phyloP scores from a whole-genome alignment of 2,888 invertebrate species.

The Epinotia brunnichana region DNA sequence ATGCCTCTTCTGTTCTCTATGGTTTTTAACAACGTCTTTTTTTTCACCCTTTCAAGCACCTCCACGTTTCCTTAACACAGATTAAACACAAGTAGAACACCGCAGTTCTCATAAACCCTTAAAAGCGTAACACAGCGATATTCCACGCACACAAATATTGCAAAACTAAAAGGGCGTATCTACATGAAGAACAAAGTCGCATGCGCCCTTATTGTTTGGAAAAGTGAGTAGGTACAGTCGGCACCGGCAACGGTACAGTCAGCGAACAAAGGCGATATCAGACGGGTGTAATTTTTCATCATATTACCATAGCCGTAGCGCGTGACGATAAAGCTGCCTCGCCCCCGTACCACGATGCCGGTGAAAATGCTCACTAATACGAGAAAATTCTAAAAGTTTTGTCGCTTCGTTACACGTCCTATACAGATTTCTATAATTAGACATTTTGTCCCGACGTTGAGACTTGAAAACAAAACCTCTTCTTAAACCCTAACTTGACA shows the following conservation, averaged over 20 bases:
- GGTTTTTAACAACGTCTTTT: no score
- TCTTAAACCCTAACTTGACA: no score
- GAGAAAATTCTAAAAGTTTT: background rate
- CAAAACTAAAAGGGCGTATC: constrained; percentile 18
- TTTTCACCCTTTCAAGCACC: no score
- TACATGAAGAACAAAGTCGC: constrained; percentile 51
- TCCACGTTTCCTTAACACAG: constrained; percentile 10
- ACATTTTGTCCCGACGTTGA: no score
- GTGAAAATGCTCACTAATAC: background rate
- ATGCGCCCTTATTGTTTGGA: background rate
- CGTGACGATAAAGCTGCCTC: constrained; percentile 79
- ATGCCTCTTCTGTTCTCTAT: no score
- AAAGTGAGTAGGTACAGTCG: background rate
- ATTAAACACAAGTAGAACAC: constrained; percentile 18
- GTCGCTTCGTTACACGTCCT: background rate
- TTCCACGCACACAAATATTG: constrained; percentile 11
- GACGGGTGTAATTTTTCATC: constrained; percentile 83
- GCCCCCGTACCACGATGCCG: constrained; percentile 64
- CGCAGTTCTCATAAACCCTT: constrained; percentile 22
- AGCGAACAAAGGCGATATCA: constrained; percentile 61
- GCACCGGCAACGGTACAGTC: constrained; percentile 34
- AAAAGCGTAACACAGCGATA: constrained; percentile 26
- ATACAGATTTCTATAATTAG: no score
- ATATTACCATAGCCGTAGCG: constrained; percentile 80
- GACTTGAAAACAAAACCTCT: no score